Base-by-base conservation (phyloP, 2,888 invertebrate genomes). In the Phorcus lineatus region DNA sequence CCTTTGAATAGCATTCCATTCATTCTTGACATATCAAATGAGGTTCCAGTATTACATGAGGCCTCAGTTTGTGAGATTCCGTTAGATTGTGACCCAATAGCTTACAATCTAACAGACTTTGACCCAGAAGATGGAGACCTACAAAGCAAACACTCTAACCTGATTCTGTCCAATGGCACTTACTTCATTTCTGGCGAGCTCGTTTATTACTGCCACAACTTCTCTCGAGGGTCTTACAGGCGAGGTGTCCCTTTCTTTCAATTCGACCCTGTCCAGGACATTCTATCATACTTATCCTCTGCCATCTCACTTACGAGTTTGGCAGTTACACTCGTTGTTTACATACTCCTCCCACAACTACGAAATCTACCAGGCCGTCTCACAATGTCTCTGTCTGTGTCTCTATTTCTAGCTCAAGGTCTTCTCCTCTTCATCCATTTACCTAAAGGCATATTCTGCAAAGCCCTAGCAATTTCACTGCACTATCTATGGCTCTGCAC, bases 371-470 rank as follows among this genome's bases (percentile, higher is more conserved):
- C 74, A 2, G 74, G 74, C 22, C 40, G 52, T 62, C 36, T 77
- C 40, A 47, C 62, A 22, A 62, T 77, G 62, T 77, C 77, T 47
- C 16, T 77, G 22, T 77, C 77, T 47, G 36, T 62, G 36, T 62
- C 77, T 16, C 52, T 77, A 24, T 24, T 66, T 36, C 31, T 19
- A 9, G 28, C 47, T 16, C 54, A 62, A 22, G 16, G 11, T 22
- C 52, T 77, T 0, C 54, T 77, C 1, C 31, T 77, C 24, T 31
- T 55, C 9, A 57, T 53, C 31, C 53, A 57, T 17, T 6, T 55
- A 11, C 55, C 57, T 19, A 55, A 31, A 22, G 55, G 77, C 28
- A 16, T 57, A 0, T 40, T 77, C 28, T 57, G 55, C 31, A 24
- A 57, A 31, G 55, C 52, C 22, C 55, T 77, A 6, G 62, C 40